phyloP scores from a whole-genome alignment of 2,797 vertebrate genomes.

The Smutsia gigantea region DNA sequence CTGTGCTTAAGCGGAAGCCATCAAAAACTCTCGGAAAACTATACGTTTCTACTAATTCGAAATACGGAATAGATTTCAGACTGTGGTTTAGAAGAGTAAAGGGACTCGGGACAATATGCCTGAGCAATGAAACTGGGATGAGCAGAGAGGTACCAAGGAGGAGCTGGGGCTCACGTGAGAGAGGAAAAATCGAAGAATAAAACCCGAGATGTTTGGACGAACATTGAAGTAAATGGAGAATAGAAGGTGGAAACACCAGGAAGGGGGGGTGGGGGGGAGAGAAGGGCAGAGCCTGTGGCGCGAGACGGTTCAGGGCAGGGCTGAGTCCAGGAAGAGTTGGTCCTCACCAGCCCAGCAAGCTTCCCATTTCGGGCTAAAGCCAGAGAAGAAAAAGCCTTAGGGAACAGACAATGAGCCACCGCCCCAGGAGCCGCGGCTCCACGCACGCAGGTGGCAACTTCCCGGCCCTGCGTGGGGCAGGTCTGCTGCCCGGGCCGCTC shows the following conservation, averaged over 20 bases:
- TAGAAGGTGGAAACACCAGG: background rate
- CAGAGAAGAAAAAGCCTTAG: constrained; percentile 19
- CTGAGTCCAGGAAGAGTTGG: constrained; percentile 27
- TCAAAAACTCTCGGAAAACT: background rate
- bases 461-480: background rate
- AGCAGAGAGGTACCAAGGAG: background rate
- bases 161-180: background rate
- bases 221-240: background rate
- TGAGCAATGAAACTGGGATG: background rate
- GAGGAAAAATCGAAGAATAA: background rate
- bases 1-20: background rate
- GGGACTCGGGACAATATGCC: background rate
- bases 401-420: constrained; percentile 79
- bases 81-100: background rate
- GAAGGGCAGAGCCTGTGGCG: background rate
- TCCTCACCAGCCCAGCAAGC: background rate
- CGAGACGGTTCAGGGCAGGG: background rate
- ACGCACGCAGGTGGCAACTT: constrained; percentile 68
- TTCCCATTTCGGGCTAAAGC: background rate
- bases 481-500: background rate
- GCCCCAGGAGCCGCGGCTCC: constrained; percentile 59
- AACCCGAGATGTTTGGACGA: background rate
- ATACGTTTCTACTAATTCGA: background rate
- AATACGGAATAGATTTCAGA: background rate
- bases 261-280: background rate